These are phyloP conservation scores for Hemicentrotus pulcherrimus DNA, from an alignment of 35 echinoderm and acorn worm species.

Conservation along the genomic window DNA sequence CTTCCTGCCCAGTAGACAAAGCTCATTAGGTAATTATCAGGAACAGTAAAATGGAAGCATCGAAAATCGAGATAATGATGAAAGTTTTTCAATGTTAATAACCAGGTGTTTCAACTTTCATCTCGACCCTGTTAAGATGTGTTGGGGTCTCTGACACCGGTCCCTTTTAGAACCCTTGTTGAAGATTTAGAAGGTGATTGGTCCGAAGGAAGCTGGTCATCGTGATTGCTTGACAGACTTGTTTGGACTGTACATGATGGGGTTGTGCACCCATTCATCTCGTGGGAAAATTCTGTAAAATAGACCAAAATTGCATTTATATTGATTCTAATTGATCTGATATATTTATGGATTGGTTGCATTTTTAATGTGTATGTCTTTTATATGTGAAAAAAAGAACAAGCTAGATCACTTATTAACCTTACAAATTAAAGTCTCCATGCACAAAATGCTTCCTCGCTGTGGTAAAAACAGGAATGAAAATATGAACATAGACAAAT, in stretches of 20 bases:
- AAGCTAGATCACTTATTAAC: background rate
- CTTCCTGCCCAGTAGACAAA: background rate
- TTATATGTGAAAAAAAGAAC: too few species aligned
- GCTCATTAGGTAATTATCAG: conserved; percentile 16
- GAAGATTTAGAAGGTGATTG: background rate
- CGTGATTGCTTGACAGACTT: conserved; percentile 17
- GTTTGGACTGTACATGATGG: background rate
- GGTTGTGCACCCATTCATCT: background rate
- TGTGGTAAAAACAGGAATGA: background rate
- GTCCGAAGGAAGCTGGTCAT: background rate
- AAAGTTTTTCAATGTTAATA: background rate
- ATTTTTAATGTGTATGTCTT: too few species aligned
- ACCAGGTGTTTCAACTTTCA: conserved; percentile 31
- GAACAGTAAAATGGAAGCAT: background rate
- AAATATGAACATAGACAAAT: background rate
- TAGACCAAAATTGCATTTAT: background rate
- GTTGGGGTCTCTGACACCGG: background rate
- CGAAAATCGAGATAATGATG: background rate
- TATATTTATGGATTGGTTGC: background rate
- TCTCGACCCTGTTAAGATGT: background rate
- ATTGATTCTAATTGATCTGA: background rate
- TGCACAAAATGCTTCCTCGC: background rate
- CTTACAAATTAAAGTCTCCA: background rate
- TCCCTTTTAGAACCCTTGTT: background rate
- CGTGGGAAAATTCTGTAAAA: background rate